These are phyloP conservation scores for Drosophila eohydei DNA, from an alignment of 2,888 invertebrate genomes.

Conservation along the genomic window DNA sequence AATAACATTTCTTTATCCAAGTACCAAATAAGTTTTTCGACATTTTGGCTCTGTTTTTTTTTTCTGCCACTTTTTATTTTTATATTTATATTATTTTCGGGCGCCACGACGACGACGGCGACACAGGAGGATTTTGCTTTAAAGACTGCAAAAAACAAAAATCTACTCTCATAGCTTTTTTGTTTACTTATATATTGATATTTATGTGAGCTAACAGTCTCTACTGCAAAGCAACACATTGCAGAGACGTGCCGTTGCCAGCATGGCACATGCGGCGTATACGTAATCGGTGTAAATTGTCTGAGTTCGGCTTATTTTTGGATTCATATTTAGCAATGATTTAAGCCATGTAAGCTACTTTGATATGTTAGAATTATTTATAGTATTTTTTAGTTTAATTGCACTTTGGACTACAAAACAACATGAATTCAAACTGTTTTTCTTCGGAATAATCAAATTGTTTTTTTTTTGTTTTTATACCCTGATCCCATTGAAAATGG, in stretches of 20 bases:
- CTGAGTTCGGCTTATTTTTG: constrained; percentile 17
- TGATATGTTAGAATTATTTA: neutral
- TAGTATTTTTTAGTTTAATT: neutral
- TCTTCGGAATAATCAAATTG: neutral
- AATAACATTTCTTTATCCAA: constrained; percentile 52
- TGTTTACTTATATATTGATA: neutral
- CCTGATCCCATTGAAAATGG: too few species aligned
- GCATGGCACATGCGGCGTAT: constrained; percentile 54
- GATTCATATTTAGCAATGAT: constrained; percentile 5
- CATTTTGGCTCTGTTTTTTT: constrained; percentile 14
- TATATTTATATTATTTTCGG: constrained; percentile 10
- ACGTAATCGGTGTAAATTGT: constrained; percentile 43
- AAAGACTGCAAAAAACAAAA: constrained; percentile 10
- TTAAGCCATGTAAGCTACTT: constrained; percentile 10
- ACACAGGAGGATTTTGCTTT: constrained; percentile 14
- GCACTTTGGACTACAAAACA: neutral
- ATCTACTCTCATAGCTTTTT: neutral
- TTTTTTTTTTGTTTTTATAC: neutral
- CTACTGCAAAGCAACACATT: constrained; percentile 38
- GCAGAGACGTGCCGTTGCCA: constrained; percentile 43
- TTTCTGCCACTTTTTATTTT: constrained; percentile 18
- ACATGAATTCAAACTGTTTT: neutral
- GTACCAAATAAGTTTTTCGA: constrained; percentile 41
- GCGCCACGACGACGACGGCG: constrained; percentile 34
- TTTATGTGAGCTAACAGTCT: constrained; percentile 41